phyloP scores from a whole-genome alignment of 2,888 invertebrate species.

The Amiota communis region DNA sequence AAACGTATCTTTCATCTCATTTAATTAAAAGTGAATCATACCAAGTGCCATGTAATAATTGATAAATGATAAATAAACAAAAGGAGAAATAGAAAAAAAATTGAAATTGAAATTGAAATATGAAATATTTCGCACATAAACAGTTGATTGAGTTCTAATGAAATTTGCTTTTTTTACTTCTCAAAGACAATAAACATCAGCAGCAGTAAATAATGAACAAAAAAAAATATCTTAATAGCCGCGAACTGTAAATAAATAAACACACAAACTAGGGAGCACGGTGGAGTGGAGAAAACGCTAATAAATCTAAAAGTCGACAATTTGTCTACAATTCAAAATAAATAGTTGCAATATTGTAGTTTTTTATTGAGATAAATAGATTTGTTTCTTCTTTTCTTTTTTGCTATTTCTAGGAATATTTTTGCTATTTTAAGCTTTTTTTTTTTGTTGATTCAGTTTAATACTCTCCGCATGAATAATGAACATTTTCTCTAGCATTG shows the following conservation, averaged over 20 bases:
- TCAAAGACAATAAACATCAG: constrained; percentile 7
- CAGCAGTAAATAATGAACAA: constrained; percentile 33
- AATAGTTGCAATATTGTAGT: not conserved
- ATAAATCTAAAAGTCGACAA: constrained; percentile 17
- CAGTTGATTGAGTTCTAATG: constrained; percentile 28
- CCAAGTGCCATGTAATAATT: not conserved
- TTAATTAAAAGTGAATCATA: constrained; percentile 32
- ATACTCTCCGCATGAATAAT: not conserved
- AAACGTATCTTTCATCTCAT: not conserved
- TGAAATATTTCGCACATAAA: constrained; percentile 14
- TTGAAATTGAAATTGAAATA: not conserved
- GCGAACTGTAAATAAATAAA: constrained; percentile 21
- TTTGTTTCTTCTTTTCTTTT: not conserved
- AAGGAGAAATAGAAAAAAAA: not conserved
- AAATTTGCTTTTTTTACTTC: constrained; percentile 1
- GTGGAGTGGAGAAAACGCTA: not conserved
- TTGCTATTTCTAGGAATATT: not conserved
- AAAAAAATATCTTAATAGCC: constrained; percentile 24
- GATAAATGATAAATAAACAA: constrained; percentile 15
- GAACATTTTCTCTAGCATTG: not conserved
- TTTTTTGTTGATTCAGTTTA: not conserved
- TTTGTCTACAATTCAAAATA: constrained; percentile 13
- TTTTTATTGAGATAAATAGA: not conserved
- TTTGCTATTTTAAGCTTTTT: not conserved
- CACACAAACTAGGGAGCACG: constrained; percentile 11